A percentile compares a stretch with the other conserved stretches of the same genome.
These are phyloP conservation scores for Timema podura DNA, from an alignment of 2,888 invertebrate genomes.

Conservation along the genomic window DNA sequence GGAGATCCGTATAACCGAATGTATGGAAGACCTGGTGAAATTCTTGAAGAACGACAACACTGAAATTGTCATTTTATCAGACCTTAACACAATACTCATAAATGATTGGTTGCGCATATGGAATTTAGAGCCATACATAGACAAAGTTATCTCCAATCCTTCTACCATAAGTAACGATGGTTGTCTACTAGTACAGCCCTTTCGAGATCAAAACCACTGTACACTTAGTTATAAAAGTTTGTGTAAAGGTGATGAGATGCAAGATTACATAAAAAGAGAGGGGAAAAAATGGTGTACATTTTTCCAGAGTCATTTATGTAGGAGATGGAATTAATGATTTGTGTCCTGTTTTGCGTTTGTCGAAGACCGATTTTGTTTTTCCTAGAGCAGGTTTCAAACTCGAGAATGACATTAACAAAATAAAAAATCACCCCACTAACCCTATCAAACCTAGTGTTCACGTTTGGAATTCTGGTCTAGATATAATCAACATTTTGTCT, in stretches of 20 bases:
- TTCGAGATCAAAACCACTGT: conserved; percentile 66
- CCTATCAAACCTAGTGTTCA: no score
- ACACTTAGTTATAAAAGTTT: conserved; percentile 66
- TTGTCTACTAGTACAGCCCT: conserved; percentile 56
- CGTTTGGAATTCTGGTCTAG: no score
- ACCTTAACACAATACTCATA: conserved; percentile 63
- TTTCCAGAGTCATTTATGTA: conserved; percentile 59
- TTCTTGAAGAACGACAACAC: no score
- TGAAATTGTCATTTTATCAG: no score
- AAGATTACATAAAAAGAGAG: conserved; percentile 56
- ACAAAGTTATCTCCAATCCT: conserved; percentile 66
- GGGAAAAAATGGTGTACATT: conserved; percentile 46
- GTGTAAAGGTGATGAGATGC: conserved; percentile 71
- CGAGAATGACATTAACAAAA: no score
- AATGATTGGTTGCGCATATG: conserved; percentile 54
- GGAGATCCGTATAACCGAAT: no score
- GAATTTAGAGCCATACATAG: conserved; percentile 45
- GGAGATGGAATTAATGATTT: conserved; percentile 79
- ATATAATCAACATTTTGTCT: no score
- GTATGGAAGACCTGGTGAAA: no score
- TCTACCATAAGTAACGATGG: conserved; percentile 56
- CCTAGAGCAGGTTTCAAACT: conserved; percentile 52
- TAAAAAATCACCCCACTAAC: no score
- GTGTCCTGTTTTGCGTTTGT: conserved; percentile 64
- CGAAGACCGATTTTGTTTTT: conserved; percentile 59